Evolutionary conservation across 2,797 vertebrate genomes (phyloP), one percentile per base, ranked within the genome.

Genomic region (Poeciliopsis infans): DNA sequence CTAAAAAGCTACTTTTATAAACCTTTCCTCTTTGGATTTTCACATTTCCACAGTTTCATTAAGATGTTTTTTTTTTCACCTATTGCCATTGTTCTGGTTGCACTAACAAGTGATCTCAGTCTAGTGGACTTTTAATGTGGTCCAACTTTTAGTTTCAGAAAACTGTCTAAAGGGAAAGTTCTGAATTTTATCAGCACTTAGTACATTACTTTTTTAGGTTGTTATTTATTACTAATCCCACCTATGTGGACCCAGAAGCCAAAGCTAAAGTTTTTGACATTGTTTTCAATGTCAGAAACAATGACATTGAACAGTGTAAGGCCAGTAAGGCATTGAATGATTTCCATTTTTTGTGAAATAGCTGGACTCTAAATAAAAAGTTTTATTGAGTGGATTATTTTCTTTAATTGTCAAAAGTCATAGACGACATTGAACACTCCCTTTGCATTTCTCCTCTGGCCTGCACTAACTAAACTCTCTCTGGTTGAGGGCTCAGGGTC

Each of bases 401-500:
- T 20, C 47, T 49, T 18, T 49, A 49, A 20, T 49, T 49, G 47
- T 49, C 16, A 49, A 49, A 49, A 49, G 25, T 25, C 36, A 41
- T 23, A 23, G 7, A 23, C 10, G 8, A 6, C 36, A 39, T 23
- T 51, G 33, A 74, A 36, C 23, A n/a, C 18, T 64, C 28, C 55
- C 10, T 66, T 36, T 23, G 16, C 0, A 66, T 36, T 20, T 20
- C 33, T 39, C 18, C 2, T 46, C 51, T 28, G 1, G 10, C 2
- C 43, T 33, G 36, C 8, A 15, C 18, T 28, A 47, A 5, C 2
- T 25, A 33, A n/a, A 25, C 41, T 12, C 10, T 75, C 31, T 23
- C 72, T 77, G 39, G 68, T 77, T 46, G 72, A 85, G 79, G 72
- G 81, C 72, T 89, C 51, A 43, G 76, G 85, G 90, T 89, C 91